These are phyloP conservation scores for Melanotus villosus DNA, from an alignment of 2,888 invertebrate genomes.

Conservation along the genomic window DNA sequence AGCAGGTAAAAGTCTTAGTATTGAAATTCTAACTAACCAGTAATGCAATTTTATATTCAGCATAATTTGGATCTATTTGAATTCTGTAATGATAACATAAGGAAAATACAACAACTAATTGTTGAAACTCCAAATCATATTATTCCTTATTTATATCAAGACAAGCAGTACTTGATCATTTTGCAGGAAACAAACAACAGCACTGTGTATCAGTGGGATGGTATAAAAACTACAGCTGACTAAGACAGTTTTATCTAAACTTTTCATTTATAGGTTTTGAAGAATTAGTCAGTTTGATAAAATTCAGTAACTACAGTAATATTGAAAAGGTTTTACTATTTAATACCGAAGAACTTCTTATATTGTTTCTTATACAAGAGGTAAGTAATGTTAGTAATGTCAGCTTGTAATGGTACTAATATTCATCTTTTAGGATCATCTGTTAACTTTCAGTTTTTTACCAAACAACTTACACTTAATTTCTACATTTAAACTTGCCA, in stretches of 20 bases:
- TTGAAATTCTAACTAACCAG: constrained; percentile 19
- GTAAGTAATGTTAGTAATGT: constrained; percentile 22
- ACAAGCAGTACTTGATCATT: constrained; percentile 53
- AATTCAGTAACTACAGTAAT: constrained; percentile 45
- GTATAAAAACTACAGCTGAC: constrained; percentile 49
- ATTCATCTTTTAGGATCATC: constrained; percentile 38
- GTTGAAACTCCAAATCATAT: constrained; percentile 46
- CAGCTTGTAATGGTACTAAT: not conserved
- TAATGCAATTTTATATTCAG: constrained; percentile 48
- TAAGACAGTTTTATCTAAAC: too few relatives aligned
- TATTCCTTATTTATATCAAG: constrained; percentile 47
- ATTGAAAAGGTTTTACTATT: constrained; percentile 39
- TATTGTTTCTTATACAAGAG: constrained; percentile 37
- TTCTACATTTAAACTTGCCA: constrained; percentile 14
- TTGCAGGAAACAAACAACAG: constrained; percentile 49
- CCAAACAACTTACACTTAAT: constrained; percentile 22
- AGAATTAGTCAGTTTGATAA: constrained; percentile 48
- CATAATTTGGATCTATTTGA: constrained; percentile 53
- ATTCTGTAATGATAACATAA: constrained; percentile 54
- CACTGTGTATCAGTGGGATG: constrained; percentile 56
- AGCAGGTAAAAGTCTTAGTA: constrained; percentile 7
- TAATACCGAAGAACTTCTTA: constrained; percentile 25
- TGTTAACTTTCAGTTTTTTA: constrained; percentile 30
- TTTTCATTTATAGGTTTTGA: constrained; percentile 53
- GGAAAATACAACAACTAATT: constrained; percentile 55